Evolutionary conservation across 2,888 invertebrate species (phyloP).

Genomic region (Chrysina gloriosa): DNA sequence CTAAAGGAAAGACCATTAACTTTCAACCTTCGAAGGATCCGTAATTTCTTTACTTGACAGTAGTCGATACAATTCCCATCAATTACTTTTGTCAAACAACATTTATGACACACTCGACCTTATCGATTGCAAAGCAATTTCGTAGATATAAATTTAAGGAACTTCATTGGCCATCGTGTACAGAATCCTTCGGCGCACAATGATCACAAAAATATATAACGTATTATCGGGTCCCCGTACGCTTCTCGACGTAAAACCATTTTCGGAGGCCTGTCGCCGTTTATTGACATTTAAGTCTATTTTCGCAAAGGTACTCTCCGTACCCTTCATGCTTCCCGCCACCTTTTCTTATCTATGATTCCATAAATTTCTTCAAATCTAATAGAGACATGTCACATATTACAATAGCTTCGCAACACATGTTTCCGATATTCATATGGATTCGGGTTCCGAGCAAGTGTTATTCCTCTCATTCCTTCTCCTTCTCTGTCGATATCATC

Average conservation of each 20-base stretch:
- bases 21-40: too few relatives aligned
- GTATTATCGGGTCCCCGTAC: slow-evolving; percentile 11
- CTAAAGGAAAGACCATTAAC: too few relatives aligned
- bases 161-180: slow-evolving; percentile 14
- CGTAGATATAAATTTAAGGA: slow-evolving; percentile 5
- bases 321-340: not conserved
- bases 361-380: slow-evolving; percentile 45
- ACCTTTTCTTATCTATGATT: slow-evolving; percentile 31
- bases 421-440: slow-evolving; percentile 41
- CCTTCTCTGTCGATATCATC: slow-evolving; percentile 1
- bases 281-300: slow-evolving; percentile 40
- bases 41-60: too few relatives aligned
- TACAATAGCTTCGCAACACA: slow-evolving; percentile 41
- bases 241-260: slow-evolving; percentile 24
- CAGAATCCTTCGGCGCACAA: slow-evolving; percentile 14
- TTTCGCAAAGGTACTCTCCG: slow-evolving; percentile 26
- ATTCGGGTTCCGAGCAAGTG: slow-evolving; percentile 34
- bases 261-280: slow-evolving; percentile 22
- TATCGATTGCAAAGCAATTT: slow-evolving; percentile 4
- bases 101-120: slow-evolving; percentile 1
- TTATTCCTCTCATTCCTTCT: slow-evolving; percentile 19
- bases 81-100: not conserved
- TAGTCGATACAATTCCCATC: too few relatives aligned
- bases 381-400: slow-evolving; percentile 48
- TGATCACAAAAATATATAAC: slow-evolving; percentile 34